These are phyloP conservation scores for Sprattus sprattus DNA, from an alignment of 2,113 vertebrate genomes.

Conservation along the genomic window DNA sequence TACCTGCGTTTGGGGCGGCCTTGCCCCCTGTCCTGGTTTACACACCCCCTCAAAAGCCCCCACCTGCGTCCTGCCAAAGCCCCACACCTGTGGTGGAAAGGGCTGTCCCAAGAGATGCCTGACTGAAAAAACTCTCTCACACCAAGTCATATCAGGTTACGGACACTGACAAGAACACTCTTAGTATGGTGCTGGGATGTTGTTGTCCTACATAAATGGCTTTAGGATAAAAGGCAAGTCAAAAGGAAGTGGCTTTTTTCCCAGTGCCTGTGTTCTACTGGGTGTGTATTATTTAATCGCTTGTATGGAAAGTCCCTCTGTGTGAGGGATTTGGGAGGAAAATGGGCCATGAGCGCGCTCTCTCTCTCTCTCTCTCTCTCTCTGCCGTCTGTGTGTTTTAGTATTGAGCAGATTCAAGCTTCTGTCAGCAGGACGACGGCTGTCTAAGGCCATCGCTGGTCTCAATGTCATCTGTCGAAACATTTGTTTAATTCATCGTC, in stretches of 20 bases:
- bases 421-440: conserved; percentile 8
- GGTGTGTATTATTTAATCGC: conserved; percentile 18
- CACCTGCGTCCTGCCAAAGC: conserved; percentile 26
- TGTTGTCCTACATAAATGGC: background rate
- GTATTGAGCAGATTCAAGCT: background rate
- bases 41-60: conserved; percentile 27
- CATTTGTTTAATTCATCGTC: conserved; percentile 3
- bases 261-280: background rate
- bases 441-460: background rate
- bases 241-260: background rate
- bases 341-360: background rate
- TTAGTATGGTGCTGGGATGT: background rate
- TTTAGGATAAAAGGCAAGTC: background rate
- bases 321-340: background rate
- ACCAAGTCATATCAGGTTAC: background rate
- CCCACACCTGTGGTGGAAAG: conserved; percentile 26
- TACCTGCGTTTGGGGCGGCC: background rate
- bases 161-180: background rate
- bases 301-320: background rate
- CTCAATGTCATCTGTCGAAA: background rate
- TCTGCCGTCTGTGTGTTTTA: background rate
- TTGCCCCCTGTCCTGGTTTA: background rate
- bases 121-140: conserved; percentile 9
- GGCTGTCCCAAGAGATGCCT: conserved; percentile 35
- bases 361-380: background rate